Conservation (phyloP, 2,888 invertebrate species). For the Epistrophe eligans region DNA sequence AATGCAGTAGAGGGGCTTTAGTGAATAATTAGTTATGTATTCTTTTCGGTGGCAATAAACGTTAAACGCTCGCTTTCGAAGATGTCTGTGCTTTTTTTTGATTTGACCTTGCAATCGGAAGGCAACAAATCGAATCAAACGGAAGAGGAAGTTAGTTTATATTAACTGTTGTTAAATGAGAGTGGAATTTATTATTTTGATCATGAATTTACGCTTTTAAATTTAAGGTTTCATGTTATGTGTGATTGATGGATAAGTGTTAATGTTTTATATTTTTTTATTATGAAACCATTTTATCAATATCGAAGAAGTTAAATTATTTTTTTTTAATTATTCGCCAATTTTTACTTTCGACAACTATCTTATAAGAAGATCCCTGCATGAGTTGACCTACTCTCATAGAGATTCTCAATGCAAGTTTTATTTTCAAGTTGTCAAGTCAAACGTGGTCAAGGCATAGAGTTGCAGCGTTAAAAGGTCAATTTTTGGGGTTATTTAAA, state of each 20-base stretch:
- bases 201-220: conserved; percentile 7
- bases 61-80: neutral
- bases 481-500: too few relatives aligned
- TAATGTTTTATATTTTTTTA: neutral
- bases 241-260: neutral
- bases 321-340: too few relatives aligned
- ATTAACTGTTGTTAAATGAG: neutral
- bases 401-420: too few relatives aligned
- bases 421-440: too few relatives aligned
- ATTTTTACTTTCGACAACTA: too few relatives aligned
- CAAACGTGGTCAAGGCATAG: too few relatives aligned
- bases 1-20: conserved; percentile 21
- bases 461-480: too few relatives aligned
- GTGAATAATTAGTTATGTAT: neutral
- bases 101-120: conserved; percentile 35
- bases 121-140: conserved; percentile 28
- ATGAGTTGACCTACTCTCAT: too few relatives aligned
- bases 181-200: conserved; percentile 23
- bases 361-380: too few relatives aligned
- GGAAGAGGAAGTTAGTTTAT: conserved; percentile 58
- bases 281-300: too few relatives aligned
- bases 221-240: neutral
- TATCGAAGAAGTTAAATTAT: too few relatives aligned
- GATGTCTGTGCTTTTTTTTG: neutral
- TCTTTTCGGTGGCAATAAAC: conserved; percentile 10